Conservation (phyloP, 2,888 invertebrate species). For the Hoplodrina ambigua region DNA sequence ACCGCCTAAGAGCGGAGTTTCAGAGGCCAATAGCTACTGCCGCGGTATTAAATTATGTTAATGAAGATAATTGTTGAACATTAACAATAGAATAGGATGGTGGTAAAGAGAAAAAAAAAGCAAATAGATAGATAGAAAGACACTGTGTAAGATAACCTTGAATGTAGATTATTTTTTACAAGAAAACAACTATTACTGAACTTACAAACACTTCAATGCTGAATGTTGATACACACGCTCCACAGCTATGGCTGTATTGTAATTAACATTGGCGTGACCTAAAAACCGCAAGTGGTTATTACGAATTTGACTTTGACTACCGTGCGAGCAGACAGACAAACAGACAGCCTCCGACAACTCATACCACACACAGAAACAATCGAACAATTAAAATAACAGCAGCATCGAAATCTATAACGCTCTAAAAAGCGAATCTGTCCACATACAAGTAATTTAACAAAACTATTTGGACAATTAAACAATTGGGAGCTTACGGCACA, state of each 20-base stretch:
- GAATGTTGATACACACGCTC: constrained; percentile 23
- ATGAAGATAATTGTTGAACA: neutral
- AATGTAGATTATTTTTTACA: constrained; percentile 12
- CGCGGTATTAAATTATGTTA: neutral
- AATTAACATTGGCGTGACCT: constrained; percentile 72
- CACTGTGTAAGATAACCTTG: constrained; percentile 11
- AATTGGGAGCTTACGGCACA: constrained; percentile 86
- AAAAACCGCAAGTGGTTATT: constrained; percentile 72
- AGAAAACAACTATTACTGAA: constrained; percentile 8
- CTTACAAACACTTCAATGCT: constrained; percentile 20
- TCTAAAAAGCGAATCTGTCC: constrained; percentile 75
- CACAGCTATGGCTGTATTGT: constrained; percentile 29
- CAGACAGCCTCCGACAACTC: constrained; percentile 62
- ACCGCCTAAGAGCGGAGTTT: neutral
- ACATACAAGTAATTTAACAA: constrained; percentile 77
- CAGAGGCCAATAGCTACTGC: constrained; percentile 31
- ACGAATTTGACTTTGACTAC: constrained; percentile 81
- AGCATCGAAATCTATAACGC: constrained; percentile 64
- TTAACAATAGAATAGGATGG: constrained; percentile 15
- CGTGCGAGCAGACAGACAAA: constrained; percentile 75
- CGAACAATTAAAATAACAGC: constrained; percentile 78
- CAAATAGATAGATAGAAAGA: neutral
- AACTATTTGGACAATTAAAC: constrained; percentile 86
- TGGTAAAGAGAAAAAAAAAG: neutral
- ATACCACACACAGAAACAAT: constrained; percentile 77